Percentiles rank a stretch among this genome's conserved stretches.
Conservation (phyloP, 1,140 invertebrate genomes). For the Muscidifurax raptorellus region DNA sequence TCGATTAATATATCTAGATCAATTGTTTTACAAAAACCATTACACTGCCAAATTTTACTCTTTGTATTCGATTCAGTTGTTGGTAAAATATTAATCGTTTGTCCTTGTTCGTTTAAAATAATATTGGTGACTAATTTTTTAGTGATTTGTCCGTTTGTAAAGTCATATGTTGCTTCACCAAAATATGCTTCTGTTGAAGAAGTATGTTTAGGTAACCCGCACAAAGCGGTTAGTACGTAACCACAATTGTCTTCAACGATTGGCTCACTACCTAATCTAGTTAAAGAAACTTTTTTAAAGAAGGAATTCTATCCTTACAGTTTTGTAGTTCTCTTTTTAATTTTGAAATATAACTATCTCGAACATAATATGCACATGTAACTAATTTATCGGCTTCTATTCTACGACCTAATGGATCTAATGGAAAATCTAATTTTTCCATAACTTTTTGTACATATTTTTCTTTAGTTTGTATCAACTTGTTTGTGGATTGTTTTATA, state of each 20-base stretch:
- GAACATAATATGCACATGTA: background rate
- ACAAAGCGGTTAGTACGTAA: background rate
- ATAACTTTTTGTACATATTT: slow-evolving; percentile 8
- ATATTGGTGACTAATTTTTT: background rate
- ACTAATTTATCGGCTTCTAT: slow-evolving; percentile 1
- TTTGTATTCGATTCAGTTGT: background rate
- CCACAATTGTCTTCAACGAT: background rate
- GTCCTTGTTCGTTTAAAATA: slow-evolving; percentile 16
- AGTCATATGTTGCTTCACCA: background rate
- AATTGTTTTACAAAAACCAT: slow-evolving; percentile 1
- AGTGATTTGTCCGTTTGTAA: background rate
- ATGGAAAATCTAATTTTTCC: background rate
- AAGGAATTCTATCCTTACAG: background rate
- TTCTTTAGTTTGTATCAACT: background rate
- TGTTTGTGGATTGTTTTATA: background rate
- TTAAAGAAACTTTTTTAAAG: slow-evolving; percentile 3
- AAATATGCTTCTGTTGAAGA: slow-evolving; percentile 12
- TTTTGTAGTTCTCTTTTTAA: background rate
- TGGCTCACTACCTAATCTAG: background rate
- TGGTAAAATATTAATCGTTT: slow-evolving; percentile 1
- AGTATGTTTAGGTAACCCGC: slow-evolving; percentile 2
- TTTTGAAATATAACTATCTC: background rate
- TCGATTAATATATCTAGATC: background rate
- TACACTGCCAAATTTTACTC: slow-evolving; percentile 4
- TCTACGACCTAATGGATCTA: background rate